These are phyloP conservation scores for Brienomyrus brachyistius DNA, from an alignment of 2,113 vertebrate species.

Conservation along the genomic window DNA sequence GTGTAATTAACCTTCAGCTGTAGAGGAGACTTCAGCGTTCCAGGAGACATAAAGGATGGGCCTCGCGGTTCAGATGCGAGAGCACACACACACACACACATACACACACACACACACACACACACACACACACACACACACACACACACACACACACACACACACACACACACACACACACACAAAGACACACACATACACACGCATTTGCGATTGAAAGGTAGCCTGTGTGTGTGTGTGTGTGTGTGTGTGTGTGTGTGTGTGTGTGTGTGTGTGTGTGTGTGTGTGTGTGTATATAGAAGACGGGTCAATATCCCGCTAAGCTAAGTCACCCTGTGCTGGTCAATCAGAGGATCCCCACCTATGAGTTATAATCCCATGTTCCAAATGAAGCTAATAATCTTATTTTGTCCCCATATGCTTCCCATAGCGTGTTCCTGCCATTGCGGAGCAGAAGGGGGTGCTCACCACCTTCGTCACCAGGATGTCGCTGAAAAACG, in stretches of 20 bases:
- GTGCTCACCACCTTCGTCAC: slow-evolving; percentile 56
- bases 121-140: not conserved
- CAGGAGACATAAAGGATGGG: slow-evolving; percentile 76
- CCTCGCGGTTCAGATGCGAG: slow-evolving; percentile 38
- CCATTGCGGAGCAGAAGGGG: slow-evolving; percentile 65
- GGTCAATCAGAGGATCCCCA: not conserved
- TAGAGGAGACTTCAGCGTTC: slow-evolving; percentile 74
- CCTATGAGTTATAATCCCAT: not conserved
- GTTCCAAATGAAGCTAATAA: not conserved
- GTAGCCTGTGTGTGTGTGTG: not conserved
- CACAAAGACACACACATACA: not conserved
- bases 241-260: not conserved
- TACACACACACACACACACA: not conserved
- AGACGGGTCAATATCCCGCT: not conserved
- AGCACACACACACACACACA: not conserved
- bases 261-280: not conserved
- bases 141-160: not conserved
- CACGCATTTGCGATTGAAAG: not conserved
- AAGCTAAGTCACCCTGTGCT: not conserved
- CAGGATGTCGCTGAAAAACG: slow-evolving; percentile 44
- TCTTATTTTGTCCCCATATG: slow-evolving; percentile 23
- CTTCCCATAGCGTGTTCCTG: slow-evolving; percentile 69
- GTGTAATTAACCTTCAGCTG: slow-evolving; percentile 89
- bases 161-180: not conserved
- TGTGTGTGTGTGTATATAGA: not conserved